Evolutionary conservation across 1,140 invertebrate species (phyloP).

Genomic region (Glossosoma conforme): DNA sequence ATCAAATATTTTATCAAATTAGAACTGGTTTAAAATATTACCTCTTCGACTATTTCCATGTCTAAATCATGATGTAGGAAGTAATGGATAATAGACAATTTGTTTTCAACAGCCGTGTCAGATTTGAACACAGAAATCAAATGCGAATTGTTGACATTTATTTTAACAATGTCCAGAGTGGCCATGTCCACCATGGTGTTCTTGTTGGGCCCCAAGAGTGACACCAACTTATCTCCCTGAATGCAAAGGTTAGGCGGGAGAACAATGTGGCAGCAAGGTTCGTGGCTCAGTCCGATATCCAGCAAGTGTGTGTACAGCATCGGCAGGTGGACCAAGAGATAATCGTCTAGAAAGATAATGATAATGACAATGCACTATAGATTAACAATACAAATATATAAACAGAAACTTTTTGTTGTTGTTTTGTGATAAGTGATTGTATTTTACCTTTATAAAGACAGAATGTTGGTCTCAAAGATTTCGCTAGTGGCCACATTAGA

Average conservation of each 20-base stretch:
- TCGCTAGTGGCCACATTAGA: constrained; percentile 69
- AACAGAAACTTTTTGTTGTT: background rate
- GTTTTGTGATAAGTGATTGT: background rate
- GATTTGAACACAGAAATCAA: constrained; percentile 64
- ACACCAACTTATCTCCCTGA: constrained; percentile 58
- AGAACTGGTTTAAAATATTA: no score
- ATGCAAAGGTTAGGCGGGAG: constrained; percentile 54
- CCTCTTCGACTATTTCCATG: constrained; percentile 63
- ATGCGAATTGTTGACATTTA: constrained; percentile 57
- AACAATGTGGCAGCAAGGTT: constrained; percentile 74
- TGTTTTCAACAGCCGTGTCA: constrained; percentile 60
- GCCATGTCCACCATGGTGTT: constrained; percentile 60
- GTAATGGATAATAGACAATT: constrained; percentile 72
- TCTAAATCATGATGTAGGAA: constrained; percentile 70
- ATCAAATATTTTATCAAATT: constrained; percentile 3
- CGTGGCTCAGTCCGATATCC: constrained; percentile 73
- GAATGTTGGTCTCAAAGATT: constrained; percentile 68
- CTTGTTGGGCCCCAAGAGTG: constrained; percentile 54
- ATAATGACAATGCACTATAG: background rate
- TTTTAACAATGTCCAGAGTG: constrained; percentile 63
- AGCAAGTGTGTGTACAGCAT: constrained; percentile 73
- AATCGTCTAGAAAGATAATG: constrained; percentile 54
- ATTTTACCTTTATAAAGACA: constrained; percentile 58
- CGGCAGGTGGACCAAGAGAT: constrained; percentile 72
- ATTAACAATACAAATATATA: constrained; percentile 17